Evolutionary conservation across 1,140 invertebrate species (phyloP).

Genomic region (Rhizoglyphus robini): DNA sequence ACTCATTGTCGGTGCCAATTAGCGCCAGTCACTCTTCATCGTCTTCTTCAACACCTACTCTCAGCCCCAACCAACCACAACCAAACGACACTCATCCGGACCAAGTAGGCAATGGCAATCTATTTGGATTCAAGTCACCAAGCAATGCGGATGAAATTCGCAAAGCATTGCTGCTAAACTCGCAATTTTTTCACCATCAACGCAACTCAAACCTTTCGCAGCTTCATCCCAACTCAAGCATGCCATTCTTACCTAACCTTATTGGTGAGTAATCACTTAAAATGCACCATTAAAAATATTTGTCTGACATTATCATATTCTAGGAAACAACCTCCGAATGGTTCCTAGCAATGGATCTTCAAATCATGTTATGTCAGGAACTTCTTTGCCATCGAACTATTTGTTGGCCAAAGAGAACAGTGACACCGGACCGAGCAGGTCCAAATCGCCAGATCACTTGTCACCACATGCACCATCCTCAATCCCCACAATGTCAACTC

Average conservation of each 20-base stretch:
- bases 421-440: not conserved
- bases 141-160: not conserved
- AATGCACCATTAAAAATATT: too few relatives aligned
- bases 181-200: not conserved
- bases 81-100: not conserved
- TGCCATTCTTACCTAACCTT: constrained; percentile 5
- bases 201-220: not conserved
- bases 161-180: not conserved
- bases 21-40: not conserved
- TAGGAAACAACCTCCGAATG: too few relatives aligned
- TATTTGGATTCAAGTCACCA: not conserved
- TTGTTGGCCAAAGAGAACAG: not conserved
- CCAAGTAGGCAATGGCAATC: not conserved
- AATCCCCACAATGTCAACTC: not conserved
- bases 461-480: not conserved
- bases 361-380: not conserved
- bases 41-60: not conserved
- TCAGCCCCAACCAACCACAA: not conserved
- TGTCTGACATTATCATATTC: too few relatives aligned
- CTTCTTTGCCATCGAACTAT: not conserved
- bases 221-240: not conserved
- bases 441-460: not conserved
- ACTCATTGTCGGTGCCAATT: too few relatives aligned
- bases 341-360: not conserved
- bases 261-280: not conserved